Evolutionary conservation across 2,113 vertebrate species (phyloP), one percentile per base, ranked within the genome.

Genomic region (Halcyon senegalensis): DNA sequence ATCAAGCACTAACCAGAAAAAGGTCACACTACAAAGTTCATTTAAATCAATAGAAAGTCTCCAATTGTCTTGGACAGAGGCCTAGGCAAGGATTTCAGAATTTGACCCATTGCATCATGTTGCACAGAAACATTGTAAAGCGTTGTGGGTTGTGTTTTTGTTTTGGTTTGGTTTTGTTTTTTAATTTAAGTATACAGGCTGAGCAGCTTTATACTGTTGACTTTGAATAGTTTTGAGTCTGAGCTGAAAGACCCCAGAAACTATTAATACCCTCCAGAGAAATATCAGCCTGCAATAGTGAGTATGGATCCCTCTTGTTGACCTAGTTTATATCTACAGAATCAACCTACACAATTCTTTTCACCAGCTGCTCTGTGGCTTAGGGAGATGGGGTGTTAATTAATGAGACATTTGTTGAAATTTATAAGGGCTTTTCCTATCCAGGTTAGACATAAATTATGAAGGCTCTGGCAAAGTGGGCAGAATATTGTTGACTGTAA

Each of bases 321-420:
- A 93, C 92, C 86, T 87, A 97, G 91, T 95, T 90, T 93, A 93
- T 95, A 91, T 95, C 84, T 91, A 93, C 86, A 95, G 89, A 95
- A 89, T 96, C 93, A 86, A 97, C 91, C 89, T 96, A 78, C 84
- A 94, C 89, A 87, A 96, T 95, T 96, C 96, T 83, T 96, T 96
- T 95, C 95, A 96, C 97, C 96, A 97, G 96, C 96, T 97, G 96
- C 95, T 97, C 95, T 95, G 96, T 96, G 97, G 96, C 96, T 97
- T 92, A 96, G 96, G 96, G 97, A 97, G 94, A 97, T 96, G 85
- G 95, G 96, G 96, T 97, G 96, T 97, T 97, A 97, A 97, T 97
- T 97, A 97, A 97, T 97, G 97, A 97, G 94, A 96, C 96, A 94
- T 97, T 97, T 96, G 95, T 96, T 96, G 96, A 95, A 97, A 97